Base-by-base conservation (phyloP, 2,888 invertebrate species). In the Phymatocera aterrima region DNA sequence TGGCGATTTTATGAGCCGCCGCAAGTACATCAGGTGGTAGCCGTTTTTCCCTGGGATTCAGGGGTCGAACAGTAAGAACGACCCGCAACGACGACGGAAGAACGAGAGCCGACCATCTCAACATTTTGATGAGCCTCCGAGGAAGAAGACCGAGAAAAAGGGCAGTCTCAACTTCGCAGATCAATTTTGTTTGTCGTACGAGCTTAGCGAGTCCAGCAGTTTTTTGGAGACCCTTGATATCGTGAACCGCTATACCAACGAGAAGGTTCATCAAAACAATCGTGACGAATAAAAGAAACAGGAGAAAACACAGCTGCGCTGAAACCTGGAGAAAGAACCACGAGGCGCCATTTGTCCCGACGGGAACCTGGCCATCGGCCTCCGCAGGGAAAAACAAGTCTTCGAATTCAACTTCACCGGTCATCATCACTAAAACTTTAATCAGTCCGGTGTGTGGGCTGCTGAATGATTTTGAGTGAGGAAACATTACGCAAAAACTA, bases 381-480 rank as follows among this genome's bases (percentile, higher is more conserved):
- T n/a, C n/a, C n/a, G 95, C 95, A 0, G 88, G 86, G 43, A 89
- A 88, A 68, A 96, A 93, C 65, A 96, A 90, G 78, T 96, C 92
- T 87, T 96, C 95, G 80, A 97, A 92, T 88, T 95, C 96, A 84
- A 96, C 91, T 89, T 97, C 97, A 0, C 97, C 97, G 6, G 96
- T 96, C 96, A 97, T 97, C 96, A 97, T 97, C 0, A 96, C 96
- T 79, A 97, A 89, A 3, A 97, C 96, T 1, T 96, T 96, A 79
- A 97, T 96, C 81, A 97, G 94, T 8, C 96, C 96, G 91, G 96
- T 96, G 83, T 96, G 95, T 0, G 96, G 96, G 90, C 96, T 96
- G 12, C 95, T 95, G 87, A 97, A 96, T 0, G 95, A 95, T 15
- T 95, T 95, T 0, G 95, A 95, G 81, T 95, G 94, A 0, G 96